Evolutionary conservation across 2,888 invertebrate species (phyloP), one percentile per base, ranked within the genome.

Genomic region (Piscicola geometra): DNA sequence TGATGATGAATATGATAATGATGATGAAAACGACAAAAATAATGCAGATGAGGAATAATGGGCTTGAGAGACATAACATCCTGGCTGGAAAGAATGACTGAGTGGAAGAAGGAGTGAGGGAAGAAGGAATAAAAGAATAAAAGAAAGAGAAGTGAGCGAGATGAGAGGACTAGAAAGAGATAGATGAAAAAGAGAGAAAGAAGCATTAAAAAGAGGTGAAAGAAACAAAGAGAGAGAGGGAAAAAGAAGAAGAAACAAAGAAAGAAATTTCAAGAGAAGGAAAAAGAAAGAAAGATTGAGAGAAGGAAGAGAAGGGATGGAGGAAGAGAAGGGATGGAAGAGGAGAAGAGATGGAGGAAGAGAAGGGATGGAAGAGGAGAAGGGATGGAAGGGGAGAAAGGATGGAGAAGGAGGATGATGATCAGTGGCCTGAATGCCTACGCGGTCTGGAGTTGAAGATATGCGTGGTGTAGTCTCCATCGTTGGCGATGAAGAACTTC

Each of bases 1-100:
- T 64, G 64, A 64, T 64, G 64, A 64, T 64, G 21, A 64, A 12
- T 5, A 64, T 64, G 64, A 64, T 21, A 30, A 64, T 64, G 64
- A 64, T 64, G 3, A 64, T 64, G 64, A 64, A 5, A 30, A 64
- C 21, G 64, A 21, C 9, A 1, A 66, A 36, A 33, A 28, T 15
- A 36, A 75, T 5, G 36, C n/a, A n/a, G n/a, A n/a, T n/a, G n/a
- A n/a, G n/a, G n/a, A n/a, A n/a, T n/a, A n/a, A n/a, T n/a, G n/a
- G n/a, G n/a, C n/a, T n/a, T n/a, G n/a, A n/a, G n/a, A n/a, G n/a
- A n/a, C n/a, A n/a, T n/a, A n/a, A n/a, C n/a, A n/a, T n/a, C n/a
- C n/a, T n/a, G n/a, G n/a, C n/a, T n/a, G n/a, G n/a, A n/a, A n/a
- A n/a, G n/a, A n/a, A n/a, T n/a, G n/a, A n/a, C n/a, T n/a, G n/a